Base-by-base conservation (phyloP, 2,797 vertebrate genomes). In the Remorina albescens region DNA sequence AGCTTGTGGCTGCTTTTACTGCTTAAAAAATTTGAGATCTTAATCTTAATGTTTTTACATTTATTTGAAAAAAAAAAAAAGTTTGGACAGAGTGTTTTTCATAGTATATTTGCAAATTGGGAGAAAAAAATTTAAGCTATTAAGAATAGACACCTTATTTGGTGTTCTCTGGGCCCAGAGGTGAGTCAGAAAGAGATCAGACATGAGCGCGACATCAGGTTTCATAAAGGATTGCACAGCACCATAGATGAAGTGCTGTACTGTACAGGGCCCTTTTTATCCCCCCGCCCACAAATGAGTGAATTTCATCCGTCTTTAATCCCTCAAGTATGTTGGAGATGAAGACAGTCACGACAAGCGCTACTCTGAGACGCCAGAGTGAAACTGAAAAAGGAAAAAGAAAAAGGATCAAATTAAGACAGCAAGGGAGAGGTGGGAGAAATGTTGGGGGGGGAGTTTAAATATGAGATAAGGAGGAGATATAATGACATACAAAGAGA, bases 281-380 rank as follows among this genome's bases (percentile, higher is more conserved):
- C 62, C 76, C 82, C 80, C 80, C 82, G 70, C 73, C 82, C 82
- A 85, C 82, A 64, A 92, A 91, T 82, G 85, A 93, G 89, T 84
- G 89, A 91, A 93, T 94, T 92, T 93, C 86, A 94, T 93, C 91
- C 91, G 85, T 87, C 86, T 90, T 91, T 95, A 94, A 95, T 95
- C 92, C 93, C 88, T 78, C 78, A 94, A 93, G 90, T 93, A 95
- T 94, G 92, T 91, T 84, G 91, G 64, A 91, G 92, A 94, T 91
- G 90, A 92, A 93, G 87, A 93, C 69, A 92, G 92, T 93, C 92
- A 92, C 84, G 86, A 85, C 88, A 91, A 79, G 85, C 72, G 13
- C 71, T 66, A 80, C 64, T 76, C 73, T 83, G 69, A 86, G 81
- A 88, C 58, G 50, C 78, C 84, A 69, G 85, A 65, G 70, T 18